Evolutionary conservation across 1,140 invertebrate species (phyloP).

Genomic region (Heterodera carotae): DNA sequence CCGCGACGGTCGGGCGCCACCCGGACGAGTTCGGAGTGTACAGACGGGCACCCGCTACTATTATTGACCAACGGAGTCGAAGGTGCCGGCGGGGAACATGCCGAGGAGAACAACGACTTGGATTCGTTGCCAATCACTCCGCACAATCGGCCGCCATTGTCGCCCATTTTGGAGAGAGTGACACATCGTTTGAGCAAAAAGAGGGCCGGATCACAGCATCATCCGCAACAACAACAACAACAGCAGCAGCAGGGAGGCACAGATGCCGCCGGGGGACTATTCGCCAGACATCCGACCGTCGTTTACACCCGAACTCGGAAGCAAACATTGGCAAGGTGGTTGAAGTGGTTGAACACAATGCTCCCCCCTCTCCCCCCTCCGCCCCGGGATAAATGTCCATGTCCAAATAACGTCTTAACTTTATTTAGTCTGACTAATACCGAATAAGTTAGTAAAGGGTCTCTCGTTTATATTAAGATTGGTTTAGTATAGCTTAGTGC

Average conservation of each 20-base stretch:
- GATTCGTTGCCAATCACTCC: slow-evolving; percentile 36
- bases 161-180: slow-evolving; percentile 49
- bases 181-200: slow-evolving; percentile 51
- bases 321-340: slow-evolving; percentile 50
- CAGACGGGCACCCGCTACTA: slow-evolving; percentile 46
- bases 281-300: slow-evolving; percentile 15
- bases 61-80: slow-evolving; percentile 36
- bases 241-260: slow-evolving; percentile 1
- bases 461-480: no score
- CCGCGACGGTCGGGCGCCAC: slow-evolving; percentile 22
- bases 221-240: slow-evolving; percentile 28
- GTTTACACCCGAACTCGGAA: slow-evolving; percentile 45
- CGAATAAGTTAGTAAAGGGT: no score
- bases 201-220: slow-evolving; percentile 54
- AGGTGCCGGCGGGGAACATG: slow-evolving; percentile 10
- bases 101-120: slow-evolving; percentile 12
- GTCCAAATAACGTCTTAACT: no score
- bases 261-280: slow-evolving; percentile 1
- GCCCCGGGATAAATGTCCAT: slow-evolving; percentile 8
- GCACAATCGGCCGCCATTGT: slow-evolving; percentile 44
- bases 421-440: no score
- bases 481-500: no score
- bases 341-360: neutral
- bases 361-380: no score
- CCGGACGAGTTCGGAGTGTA: slow-evolving; percentile 40